phyloP scores from a whole-genome alignment of 2,797 vertebrate species.

The Characodon lateralis region DNA sequence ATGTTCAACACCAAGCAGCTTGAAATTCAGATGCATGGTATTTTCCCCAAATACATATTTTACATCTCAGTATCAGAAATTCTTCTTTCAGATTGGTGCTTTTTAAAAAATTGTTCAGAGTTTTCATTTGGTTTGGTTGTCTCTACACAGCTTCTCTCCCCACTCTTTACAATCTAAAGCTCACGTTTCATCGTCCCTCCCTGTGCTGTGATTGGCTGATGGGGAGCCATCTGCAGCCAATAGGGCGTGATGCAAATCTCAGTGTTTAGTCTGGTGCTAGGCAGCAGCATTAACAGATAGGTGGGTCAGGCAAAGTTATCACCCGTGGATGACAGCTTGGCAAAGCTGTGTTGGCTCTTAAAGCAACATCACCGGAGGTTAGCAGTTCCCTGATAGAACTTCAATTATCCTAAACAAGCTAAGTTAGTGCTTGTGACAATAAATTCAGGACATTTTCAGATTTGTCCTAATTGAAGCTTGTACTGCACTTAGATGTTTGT shows the following conservation, averaged over 20 bases:
- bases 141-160: constrained; percentile 41
- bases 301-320: constrained; percentile 95
- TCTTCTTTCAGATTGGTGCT: background rate
- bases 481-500: background rate
- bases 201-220: constrained; percentile 82
- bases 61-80: background rate
- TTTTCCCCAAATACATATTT: constrained; percentile 6
- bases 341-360: constrained; percentile 86
- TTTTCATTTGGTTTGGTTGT: constrained; percentile 57
- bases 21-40: constrained; percentile 16
- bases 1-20: constrained; percentile 17
- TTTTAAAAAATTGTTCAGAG: constrained; percentile 4
- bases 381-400: constrained; percentile 10
- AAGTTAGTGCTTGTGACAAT: constrained; percentile 19
- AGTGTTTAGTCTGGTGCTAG: constrained; percentile 95
- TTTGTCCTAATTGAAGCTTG: background rate
- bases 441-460: background rate
- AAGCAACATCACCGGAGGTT: constrained; percentile 65
- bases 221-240: constrained; percentile 90
- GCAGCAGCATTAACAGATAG: constrained; percentile 95
- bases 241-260: constrained; percentile 86
- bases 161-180: constrained; percentile 59
- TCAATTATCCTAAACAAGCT: constrained; percentile 1
- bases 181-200: constrained; percentile 80
- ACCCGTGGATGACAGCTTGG: constrained; percentile 86